A percentile compares a stretch with the other conserved stretches of the same genome.
phyloP scores from a whole-genome alignment of 2,113 vertebrate species.

The Ochotona princeps region DNA sequence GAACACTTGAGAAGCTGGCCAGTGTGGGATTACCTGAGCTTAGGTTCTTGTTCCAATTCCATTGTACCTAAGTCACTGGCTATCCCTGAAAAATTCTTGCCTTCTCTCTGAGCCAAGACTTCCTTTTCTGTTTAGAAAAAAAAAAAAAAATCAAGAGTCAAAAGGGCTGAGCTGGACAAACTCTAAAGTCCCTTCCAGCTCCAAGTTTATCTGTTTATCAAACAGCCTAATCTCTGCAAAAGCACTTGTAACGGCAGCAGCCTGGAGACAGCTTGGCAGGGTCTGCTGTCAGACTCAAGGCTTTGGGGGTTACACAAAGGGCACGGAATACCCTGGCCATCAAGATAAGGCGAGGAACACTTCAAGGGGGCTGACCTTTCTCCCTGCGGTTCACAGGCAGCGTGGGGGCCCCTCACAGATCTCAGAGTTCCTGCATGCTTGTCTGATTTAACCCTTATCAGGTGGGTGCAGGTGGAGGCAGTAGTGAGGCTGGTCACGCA shows the following conservation, averaged over 20 bases:
- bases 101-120: neutral
- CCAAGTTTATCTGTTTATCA: conserved; percentile 77
- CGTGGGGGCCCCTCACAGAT: neutral
- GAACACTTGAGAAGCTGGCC: neutral
- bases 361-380: neutral
- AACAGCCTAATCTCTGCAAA: conserved; percentile 71
- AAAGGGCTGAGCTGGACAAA: conserved; percentile 53
- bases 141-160: neutral
- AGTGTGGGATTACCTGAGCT: neutral
- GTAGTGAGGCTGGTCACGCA: rapidly evolving
- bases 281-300: conserved; percentile 50
- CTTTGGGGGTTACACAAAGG: conserved; percentile 68
- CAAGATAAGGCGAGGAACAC: conserved; percentile 71
- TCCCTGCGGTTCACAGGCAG: neutral
- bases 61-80: neutral
- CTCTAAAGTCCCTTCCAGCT: conserved; percentile 66
- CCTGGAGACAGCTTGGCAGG: conserved; percentile 73
- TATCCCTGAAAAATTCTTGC: neutral
- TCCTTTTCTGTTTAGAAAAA: neutral
- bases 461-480: neutral
- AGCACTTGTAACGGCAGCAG: conserved; percentile 56
- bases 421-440: neutral
- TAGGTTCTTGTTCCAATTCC: neutral
- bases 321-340: conserved; percentile 38
- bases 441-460: conserved; percentile 37